Evolutionary conservation across 92 coral and sea anemone species (phyloP).

Genomic region (Epizoanthus illoricatus): DNA sequence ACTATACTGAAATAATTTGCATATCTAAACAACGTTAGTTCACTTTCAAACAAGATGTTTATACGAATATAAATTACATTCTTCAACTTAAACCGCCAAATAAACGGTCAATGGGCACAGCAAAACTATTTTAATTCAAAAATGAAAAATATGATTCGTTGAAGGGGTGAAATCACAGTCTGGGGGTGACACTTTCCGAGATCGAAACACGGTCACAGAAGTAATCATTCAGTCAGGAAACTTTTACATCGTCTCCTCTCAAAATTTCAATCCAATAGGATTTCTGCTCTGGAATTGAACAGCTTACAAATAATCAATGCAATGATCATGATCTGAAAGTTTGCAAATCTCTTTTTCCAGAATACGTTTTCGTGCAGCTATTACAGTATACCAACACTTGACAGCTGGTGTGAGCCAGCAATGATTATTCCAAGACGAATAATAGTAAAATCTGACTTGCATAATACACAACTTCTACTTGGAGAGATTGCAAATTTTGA

Average conservation of each 20-base stretch:
- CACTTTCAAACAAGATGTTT: slow-evolving; percentile 30
- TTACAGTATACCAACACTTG: too few relatives aligned
- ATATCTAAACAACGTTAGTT: slow-evolving; percentile 2
- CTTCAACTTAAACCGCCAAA: slow-evolving; percentile 34
- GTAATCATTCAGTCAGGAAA: not conserved
- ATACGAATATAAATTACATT: slow-evolving; percentile 49
- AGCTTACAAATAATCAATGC: not conserved
- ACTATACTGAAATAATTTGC: slow-evolving; percentile 5
- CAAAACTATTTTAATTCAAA: not conserved
- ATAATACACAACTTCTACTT: not conserved
- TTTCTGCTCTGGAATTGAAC: slow-evolving; percentile 4
- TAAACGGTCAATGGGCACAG: slow-evolving; percentile 9
- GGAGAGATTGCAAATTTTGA: slow-evolving; percentile 1
- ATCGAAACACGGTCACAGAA: not conserved
- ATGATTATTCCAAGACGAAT: not conserved
- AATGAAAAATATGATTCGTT: slow-evolving; percentile 13
- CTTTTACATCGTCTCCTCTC: not conserved
- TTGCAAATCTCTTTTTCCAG: not conserved
- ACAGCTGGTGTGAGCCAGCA: not conserved
- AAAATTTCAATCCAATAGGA: not conserved
- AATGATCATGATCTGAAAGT: slow-evolving; percentile 8
- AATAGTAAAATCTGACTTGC: not conserved
- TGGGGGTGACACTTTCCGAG: slow-evolving; percentile 15
- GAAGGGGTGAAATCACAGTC: not conserved
- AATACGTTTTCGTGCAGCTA: not conserved